phyloP scores from a whole-genome alignment of 2,113 vertebrate species.

The Hippocampus zosterae region DNA sequence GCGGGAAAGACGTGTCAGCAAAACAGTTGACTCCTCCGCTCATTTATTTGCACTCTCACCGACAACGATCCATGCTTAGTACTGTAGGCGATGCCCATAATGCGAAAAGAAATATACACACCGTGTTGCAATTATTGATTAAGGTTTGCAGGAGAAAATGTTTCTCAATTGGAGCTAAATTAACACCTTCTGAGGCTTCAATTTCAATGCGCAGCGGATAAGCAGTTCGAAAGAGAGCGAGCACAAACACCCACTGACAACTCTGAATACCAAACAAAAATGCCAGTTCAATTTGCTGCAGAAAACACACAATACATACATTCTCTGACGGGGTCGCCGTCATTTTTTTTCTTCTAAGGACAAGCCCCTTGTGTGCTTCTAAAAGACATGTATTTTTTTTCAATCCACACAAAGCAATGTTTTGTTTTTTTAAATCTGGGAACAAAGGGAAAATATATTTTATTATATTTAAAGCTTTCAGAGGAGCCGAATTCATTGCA shows the following conservation, averaged over 20 bases:
- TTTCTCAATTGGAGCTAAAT: conserved; percentile 53
- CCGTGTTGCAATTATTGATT: conserved; percentile 55
- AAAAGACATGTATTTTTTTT: background rate
- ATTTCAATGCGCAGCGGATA: background rate
- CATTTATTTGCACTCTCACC: conserved; percentile 25
- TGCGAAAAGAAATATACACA: conserved; percentile 34
- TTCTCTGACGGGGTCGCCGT: background rate
- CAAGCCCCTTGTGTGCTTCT: background rate
- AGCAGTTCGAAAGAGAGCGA: too few relatives aligned
- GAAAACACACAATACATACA: background rate
- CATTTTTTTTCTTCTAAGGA: background rate
- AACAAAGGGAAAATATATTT: background rate
- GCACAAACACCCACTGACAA: background rate
- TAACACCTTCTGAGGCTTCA: conserved; percentile 39
- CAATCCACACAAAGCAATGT: background rate
- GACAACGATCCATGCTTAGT: conserved; percentile 51
- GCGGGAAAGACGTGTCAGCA: conserved; percentile 27
- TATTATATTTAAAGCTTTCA: background rate
- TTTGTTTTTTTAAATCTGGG: background rate
- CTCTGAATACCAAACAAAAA: background rate
- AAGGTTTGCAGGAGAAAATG: conserved; percentile 36
- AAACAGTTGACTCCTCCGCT: conserved; percentile 17
- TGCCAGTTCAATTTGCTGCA: background rate
- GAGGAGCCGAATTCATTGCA: background rate
- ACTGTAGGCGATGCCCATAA: conserved; percentile 44